Base-by-base conservation (phyloP, 2,113 vertebrate species). In the Hiodon alosoides region DNA sequence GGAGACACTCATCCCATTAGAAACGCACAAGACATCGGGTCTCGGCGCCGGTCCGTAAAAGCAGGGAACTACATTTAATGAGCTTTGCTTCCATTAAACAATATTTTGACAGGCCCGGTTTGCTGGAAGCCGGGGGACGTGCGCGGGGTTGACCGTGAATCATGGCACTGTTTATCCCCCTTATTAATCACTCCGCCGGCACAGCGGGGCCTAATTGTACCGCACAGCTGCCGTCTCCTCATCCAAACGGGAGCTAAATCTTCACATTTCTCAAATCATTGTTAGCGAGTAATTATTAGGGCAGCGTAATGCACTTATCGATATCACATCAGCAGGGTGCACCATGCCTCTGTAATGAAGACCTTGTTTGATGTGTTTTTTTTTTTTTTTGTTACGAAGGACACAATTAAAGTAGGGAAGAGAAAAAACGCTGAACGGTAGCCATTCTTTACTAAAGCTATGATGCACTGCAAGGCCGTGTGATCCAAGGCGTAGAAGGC, bases 1-100 rank as follows among this genome's bases (percentile, higher is more conserved):
- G 57, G 82, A 77, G 58, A 70, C 69, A 54, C 73, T 78, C 82
- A 17, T 71, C 73, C 77, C 66, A 61, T 76, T 61, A 69, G 74
- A 53, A 76, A 52, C 54, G 66, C 16, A 16, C 51, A 57, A 64
- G 76, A 46, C 51, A 17, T 52, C 48, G 7, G 1, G 17, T 3
- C 31, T 48, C 67, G 16, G 31, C 59, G n/a, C 59, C 3, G 48
- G 55, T 76, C 57, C 57, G 71, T n/a, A 4, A 61, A 59, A 50
- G 17, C 64, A 51, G 65, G 75, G 72, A 70, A 72, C 16, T 72
- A 70, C 78, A 67, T 69, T 70, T 78, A 71, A 78, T 65, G 67
- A 78, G 77, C 67, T 78, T 73, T 54, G 14, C 51, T 78, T 70
- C 47, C 70, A 66, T 69, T 54, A 78, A 67, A 71, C 66, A 78